A percentile compares a stretch with the other conserved stretches of the same genome.
Conservation (phyloP, 2,888 invertebrate species). For the Sinotaia quadrata region DNA sequence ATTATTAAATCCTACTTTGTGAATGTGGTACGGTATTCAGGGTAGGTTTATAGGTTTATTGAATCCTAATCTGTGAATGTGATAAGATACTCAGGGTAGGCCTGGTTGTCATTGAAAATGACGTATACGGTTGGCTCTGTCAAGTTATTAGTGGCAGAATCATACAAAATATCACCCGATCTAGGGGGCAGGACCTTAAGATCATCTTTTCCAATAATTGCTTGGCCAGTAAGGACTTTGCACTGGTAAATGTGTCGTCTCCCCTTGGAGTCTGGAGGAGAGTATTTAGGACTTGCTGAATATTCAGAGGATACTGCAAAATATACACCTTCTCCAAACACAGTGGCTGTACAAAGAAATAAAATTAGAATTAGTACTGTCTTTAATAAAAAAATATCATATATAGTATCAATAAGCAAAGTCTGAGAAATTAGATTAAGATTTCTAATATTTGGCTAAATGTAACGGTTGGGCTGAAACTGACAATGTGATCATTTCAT, state of each 20-base stretch:
- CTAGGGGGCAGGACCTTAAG: background rate
- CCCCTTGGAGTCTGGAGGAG: background rate
- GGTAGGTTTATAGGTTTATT: too few relatives aligned
- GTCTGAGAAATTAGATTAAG: too few relatives aligned
- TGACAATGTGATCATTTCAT: too few relatives aligned
- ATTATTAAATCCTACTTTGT: too few relatives aligned
- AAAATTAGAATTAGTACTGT: too few relatives aligned
- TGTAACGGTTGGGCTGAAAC: too few relatives aligned
- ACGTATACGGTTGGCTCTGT: background rate
- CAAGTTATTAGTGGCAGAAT: background rate
- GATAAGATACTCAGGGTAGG: background rate
- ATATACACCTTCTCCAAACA: background rate
- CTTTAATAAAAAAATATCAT: too few relatives aligned
- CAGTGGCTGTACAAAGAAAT: background rate
- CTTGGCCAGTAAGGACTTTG: background rate
- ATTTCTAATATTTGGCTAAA: too few relatives aligned
- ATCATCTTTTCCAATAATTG: background rate
- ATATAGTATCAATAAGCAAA: too few relatives aligned
- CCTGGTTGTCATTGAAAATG: too few relatives aligned
- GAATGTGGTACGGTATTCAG: too few relatives aligned
- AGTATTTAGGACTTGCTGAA: background rate
- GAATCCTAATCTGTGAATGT: too few relatives aligned
- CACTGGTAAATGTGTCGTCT: background rate
- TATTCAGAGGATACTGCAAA: background rate
- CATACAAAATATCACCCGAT: background rate